Evolutionary conservation across 2,797 vertebrate species (phyloP).

Genomic region (Tapirus indicus): DNA sequence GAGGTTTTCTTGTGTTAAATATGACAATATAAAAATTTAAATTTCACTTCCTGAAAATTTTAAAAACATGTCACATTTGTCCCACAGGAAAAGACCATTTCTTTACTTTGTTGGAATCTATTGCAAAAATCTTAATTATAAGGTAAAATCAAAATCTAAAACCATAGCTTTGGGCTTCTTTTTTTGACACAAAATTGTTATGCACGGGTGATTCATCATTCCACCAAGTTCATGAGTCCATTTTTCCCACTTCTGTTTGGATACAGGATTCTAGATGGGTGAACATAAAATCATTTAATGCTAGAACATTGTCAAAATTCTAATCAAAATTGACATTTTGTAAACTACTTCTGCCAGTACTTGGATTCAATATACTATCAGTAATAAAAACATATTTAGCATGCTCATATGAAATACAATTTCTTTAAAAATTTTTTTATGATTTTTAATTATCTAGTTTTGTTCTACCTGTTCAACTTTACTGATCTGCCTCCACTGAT

Average conservation of each 20-base stretch:
- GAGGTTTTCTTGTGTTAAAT: not conserved
- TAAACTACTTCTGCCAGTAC: slow-evolving; percentile 25
- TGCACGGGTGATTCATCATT: not conserved
- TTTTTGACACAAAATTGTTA: slow-evolving; percentile 39
- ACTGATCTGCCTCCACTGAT: not conserved
- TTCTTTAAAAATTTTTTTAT: not conserved
- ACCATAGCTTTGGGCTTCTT: not conserved
- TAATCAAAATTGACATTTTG: slow-evolving; percentile 1
- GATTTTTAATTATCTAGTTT: not conserved
- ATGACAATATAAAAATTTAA: slow-evolving; percentile 15
- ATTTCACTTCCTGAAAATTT: not conserved
- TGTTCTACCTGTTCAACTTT: not conserved
- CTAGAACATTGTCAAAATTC: slow-evolving; percentile 12
- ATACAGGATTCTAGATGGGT: not conserved
- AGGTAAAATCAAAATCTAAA: slow-evolving; percentile 44
- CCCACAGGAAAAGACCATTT: not conserved
- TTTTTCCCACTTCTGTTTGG: slow-evolving; percentile 24
- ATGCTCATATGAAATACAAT: slow-evolving; percentile 11
- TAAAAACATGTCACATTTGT: not conserved
- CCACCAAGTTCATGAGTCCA: not conserved
- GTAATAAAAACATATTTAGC: not conserved
- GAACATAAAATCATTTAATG: slow-evolving; percentile 53
- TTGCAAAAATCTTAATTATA: slow-evolving; percentile 19
- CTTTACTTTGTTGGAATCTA: not conserved
- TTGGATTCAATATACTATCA: not conserved